A percentile compares a stretch with the other conserved stretches of the same genome.
Evolutionary conservation across 2,888 invertebrate genomes (phyloP).

Genomic region (Dynastes maya): DNA sequence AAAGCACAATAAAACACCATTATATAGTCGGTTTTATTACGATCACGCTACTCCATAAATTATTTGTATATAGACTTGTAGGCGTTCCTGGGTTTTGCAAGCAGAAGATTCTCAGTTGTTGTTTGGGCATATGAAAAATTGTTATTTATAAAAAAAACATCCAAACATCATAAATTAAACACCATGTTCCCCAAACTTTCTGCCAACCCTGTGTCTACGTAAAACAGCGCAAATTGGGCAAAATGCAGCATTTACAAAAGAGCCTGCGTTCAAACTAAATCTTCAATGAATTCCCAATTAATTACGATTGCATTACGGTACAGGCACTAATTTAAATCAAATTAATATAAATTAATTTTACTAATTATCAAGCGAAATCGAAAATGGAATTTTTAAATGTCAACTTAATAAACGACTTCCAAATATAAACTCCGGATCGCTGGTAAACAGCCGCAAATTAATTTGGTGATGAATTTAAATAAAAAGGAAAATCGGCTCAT

Average conservation of each 20-base stretch:
- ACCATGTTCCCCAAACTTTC: no score
- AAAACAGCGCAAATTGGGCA: no score
- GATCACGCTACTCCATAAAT: no score
- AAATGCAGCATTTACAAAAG: neutral
- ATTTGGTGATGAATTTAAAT: constrained; percentile 48
- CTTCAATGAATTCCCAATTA: neutral
- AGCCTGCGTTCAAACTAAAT: neutral
- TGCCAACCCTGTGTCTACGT: no score
- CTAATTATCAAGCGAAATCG: neutral
- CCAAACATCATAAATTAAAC: no score
- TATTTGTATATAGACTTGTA: no score
- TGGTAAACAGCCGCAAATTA: constrained; percentile 46
- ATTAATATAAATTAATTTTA: constrained; percentile 27
- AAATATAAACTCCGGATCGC: constrained; percentile 39
- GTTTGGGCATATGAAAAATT: no score
- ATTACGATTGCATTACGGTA: neutral
- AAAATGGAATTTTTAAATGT: constrained; percentile 25
- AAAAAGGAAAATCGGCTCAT: constrained; percentile 46
- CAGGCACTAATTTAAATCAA: neutral
- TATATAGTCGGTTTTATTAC: no score
- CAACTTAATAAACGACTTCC: constrained; percentile 36
- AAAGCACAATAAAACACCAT: no score
- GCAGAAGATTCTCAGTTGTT: no score
- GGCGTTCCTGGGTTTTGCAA: no score
- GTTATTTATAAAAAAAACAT: no score